phyloP scores from a whole-genome alignment of 2,113 vertebrate genomes.

The Actenoides lindsayi region DNA sequence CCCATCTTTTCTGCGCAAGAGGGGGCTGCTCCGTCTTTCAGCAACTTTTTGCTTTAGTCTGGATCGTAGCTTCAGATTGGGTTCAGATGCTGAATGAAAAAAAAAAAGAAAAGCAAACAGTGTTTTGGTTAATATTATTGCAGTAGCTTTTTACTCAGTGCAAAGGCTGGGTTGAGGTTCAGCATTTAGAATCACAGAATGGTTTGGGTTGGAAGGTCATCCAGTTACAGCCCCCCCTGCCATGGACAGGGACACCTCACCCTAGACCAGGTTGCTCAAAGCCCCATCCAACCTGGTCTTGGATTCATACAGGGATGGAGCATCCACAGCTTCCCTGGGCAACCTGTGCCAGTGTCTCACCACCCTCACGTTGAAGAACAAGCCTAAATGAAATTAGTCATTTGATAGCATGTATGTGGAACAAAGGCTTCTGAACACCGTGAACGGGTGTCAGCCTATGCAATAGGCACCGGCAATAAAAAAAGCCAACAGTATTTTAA shows the following conservation, averaged over 20 bases:
- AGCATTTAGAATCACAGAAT: no score
- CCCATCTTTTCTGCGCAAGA: conserved; percentile 92
- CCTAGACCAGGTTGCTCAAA: no score
- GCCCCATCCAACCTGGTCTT: no score
- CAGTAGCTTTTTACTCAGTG: rapidly evolving
- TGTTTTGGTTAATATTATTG: not conserved
- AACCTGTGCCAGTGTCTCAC: no score
- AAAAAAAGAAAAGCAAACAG: not conserved
- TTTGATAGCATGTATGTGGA: not conserved
- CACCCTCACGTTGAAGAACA: not conserved
- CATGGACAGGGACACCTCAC: no score
- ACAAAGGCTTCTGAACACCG: not conserved
- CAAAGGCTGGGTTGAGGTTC: not conserved
- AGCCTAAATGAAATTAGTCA: not conserved
- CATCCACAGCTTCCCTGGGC: no score
- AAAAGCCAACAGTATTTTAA: not conserved
- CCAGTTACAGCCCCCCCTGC: no score
- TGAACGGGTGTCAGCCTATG: not conserved
- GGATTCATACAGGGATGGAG: no score
- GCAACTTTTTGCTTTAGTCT: conserved; percentile 97
- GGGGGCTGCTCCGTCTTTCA: conserved; percentile 93
- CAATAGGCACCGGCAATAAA: not conserved
- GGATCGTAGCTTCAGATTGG: conserved; percentile 96
- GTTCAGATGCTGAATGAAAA: conserved; percentile 87
- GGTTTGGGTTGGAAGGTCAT: no score